A percentile compares a stretch with the other conserved stretches of the same genome.
Evolutionary conservation across 2,797 vertebrate genomes (phyloP).

Genomic region (Zalophus californianus): DNA sequence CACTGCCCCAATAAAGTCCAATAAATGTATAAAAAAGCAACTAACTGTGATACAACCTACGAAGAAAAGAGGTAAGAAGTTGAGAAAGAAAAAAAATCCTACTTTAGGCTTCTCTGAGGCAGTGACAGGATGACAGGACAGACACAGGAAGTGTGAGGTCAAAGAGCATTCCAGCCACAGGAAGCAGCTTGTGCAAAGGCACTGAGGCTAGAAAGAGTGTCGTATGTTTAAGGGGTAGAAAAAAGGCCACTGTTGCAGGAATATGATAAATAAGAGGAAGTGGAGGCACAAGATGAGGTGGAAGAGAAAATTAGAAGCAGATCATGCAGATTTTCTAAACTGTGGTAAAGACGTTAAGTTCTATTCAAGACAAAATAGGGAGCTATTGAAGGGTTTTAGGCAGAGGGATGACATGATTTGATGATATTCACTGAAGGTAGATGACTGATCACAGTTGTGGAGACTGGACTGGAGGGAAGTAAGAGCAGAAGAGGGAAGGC

Average conservation of each 20-base stretch:
- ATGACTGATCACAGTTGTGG: not conserved
- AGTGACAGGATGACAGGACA: not conserved
- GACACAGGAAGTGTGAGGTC: not conserved
- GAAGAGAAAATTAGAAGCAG: not conserved
- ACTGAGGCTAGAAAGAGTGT: not conserved
- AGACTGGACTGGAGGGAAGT: not conserved
- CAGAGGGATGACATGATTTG: not conserved
- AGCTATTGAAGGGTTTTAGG: not conserved
- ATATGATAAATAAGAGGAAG: not conserved
- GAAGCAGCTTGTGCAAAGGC: not conserved
- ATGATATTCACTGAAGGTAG: not conserved
- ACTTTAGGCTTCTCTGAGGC: not conserved
- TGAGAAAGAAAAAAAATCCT: not conserved
- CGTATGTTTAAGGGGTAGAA: not conserved
- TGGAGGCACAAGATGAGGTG: not conserved
- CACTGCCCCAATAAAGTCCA: not conserved
- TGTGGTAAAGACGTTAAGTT: not conserved
- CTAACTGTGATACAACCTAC: not conserved
- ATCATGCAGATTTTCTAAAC: not conserved
- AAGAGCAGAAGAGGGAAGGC: not conserved
- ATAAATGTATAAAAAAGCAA: not conserved
- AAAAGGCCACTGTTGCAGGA: not conserved
- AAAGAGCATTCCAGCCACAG: not conserved
- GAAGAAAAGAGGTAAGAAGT: constrained; percentile 1
- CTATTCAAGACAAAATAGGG: not conserved